These are phyloP conservation scores for Sinocyclocheilus anophthalmus DNA, from an alignment of 2,113 vertebrate genomes.

Conservation along the genomic window DNA sequence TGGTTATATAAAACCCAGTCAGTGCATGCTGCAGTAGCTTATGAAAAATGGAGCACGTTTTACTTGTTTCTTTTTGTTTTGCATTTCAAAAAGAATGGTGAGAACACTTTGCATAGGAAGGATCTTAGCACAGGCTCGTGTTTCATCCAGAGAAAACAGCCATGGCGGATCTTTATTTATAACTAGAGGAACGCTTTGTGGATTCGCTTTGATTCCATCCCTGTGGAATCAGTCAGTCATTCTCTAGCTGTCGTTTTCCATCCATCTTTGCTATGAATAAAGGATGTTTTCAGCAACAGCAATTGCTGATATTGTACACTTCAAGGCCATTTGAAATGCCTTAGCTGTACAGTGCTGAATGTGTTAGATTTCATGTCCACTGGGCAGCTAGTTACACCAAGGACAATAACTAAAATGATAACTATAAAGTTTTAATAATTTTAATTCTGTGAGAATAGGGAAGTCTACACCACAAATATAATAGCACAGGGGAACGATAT, in stretches of 20 bases:
- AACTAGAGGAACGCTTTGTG: neutral
- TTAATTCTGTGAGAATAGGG: no score
- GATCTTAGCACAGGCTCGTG: neutral
- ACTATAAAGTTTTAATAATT: no score
- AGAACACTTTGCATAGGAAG: conserved; percentile 13
- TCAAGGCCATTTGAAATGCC: conserved; percentile 16
- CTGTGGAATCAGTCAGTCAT: conserved; percentile 27
- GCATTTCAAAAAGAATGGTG: conserved; percentile 20
- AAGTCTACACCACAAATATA: no score
- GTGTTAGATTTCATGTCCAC: neutral
- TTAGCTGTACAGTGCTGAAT: conserved; percentile 31
- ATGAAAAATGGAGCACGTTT: conserved; percentile 6
- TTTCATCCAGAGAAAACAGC: conserved; percentile 20
- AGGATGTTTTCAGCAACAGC: conserved; percentile 16
- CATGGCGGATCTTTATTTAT: conserved; percentile 31
- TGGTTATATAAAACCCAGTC: conserved; percentile 7
- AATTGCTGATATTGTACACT: conserved; percentile 22
- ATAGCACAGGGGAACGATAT: no score
- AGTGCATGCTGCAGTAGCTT: neutral
- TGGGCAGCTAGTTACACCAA: neutral
- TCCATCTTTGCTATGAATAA: conserved; percentile 17
- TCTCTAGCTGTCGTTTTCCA: conserved; percentile 1
- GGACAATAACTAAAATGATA: no score
- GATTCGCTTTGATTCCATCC: conserved; percentile 33
- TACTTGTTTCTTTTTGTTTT: conserved; percentile 13